Evolutionary conservation across 2,113 vertebrate species (phyloP), one percentile per base, ranked within the genome.

Genomic region (Apodemus speciosus): DNA sequence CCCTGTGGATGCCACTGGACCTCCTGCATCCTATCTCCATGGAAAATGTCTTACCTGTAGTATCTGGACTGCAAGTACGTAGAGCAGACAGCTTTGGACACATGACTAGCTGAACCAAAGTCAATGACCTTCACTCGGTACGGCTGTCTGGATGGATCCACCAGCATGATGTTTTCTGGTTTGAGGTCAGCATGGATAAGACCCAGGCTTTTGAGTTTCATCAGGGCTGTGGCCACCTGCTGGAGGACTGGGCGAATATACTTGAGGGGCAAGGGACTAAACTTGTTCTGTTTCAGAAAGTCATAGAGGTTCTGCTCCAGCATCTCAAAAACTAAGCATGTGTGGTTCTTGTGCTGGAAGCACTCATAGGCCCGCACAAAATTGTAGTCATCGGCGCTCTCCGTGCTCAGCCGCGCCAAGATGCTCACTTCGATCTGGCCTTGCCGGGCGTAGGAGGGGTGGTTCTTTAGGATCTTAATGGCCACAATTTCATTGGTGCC

Each of bases 311-410:
- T 99, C 98, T 99, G 99, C 97, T 99, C 99, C 98, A 99, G 98
- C 99, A 99, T 99, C 98, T 99, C 99, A 89, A 99, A 99, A 93
- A 99, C 99, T 98, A 99, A 98, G 98, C 99, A 99, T 13, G 99
- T 99, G 98, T 99, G 99, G 98, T 99, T 99, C 98, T 99, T 99
- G 99, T 99, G 99, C 99, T 99, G 99, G 98, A 99, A 99, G 98
- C 99, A 99, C 98, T 99, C 99, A 0, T 99, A 99, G 35, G 99
- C 99, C 69, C 99, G 98, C 94, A 99, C 99, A 32, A 99, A 99
- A 98, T 99, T 99, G 98, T 99, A 99, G 98, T 99, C 99, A 27
- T 99, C 99, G 0, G 99, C 99, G 0, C 99, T 99, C 98, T 99
- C 99, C 0, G 99, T 99, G 98, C 99, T 99, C 88, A 99, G 98